Evolutionary conservation across 2,888 invertebrate species (phyloP), one percentile per base, ranked within the genome.

Genomic region (Nomada ruficornis): DNA sequence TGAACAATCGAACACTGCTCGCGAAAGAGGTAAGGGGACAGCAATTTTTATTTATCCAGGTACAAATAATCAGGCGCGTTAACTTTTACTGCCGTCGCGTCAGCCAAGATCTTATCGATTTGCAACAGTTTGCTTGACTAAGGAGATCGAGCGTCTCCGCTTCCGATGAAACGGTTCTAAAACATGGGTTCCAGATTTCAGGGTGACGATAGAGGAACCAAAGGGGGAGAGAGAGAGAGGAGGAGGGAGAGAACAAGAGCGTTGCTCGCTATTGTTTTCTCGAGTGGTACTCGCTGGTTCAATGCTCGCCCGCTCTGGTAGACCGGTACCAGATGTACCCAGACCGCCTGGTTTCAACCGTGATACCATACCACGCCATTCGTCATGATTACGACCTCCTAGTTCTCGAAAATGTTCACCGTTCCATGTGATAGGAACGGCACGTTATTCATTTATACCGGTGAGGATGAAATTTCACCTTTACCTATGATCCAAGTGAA

Each of bases 251-350:
- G 71, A 68, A 69, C 77, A 77, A 83, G 90, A 91, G 89, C 89
- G 91, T 91, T 92, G 93, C 91, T 92, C 92, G 92, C 93, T 93
- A 93, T 93, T 93, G 93, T 93, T 93, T 93, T 93, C 93, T 93
- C 91, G 89, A 93, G 93, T 93, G 93, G 93, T 90, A 93, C 93
- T 93, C 93, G 92, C 92, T 92, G 91, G 93, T 93, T 93, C 93
- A 93, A 93, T 93, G 93, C 92, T 90, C 91, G 90, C 89, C 86
- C 89, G 83, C 79, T 84, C 82, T 73, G 79, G 71, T 84, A 79
- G 82, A 84, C 82, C 89, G 90, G 90, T 91, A 93, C 93, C 93
- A 93, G 93, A 93, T 93, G 93, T 93, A 91, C 85, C 85, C 89
- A 57, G 87, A 86, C 84, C 86, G 85, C 80, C 82, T 86, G 80